Evolutionary conservation across 2,797 vertebrate genomes (phyloP), one percentile per base, ranked within the genome.

Genomic region (Manis crassicaudata): DNA sequence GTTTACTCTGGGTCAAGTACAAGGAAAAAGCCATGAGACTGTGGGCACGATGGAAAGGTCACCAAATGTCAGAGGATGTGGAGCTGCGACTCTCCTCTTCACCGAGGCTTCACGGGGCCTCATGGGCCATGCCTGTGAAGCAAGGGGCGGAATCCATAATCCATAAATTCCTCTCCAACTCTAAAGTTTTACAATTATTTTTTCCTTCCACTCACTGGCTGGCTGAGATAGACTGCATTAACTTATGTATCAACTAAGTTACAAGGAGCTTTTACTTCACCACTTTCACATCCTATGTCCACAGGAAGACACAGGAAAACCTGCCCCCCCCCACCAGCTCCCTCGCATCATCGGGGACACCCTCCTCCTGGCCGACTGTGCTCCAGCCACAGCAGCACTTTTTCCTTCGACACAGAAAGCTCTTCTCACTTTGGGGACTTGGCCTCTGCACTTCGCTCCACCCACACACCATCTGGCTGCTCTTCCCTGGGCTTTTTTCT

Each of bases 141-240:
- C 50, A 70, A 86, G 46, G 54, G 16, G 0, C 63, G 20, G 16
- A 54, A 11, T 21, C 58, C 63, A 43, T 67, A 88, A 72, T 25
- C 16, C 23, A 32, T 23, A 83, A 40, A 65, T n/a, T 46, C 9
- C 23, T n/a, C 13, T 87, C n/a, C 18, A 32, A 18, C 70, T 83
- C 80, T 87, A 80, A 92, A 77, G 58, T 79, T 72, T 35, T 88
- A n/a, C 32, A 37, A 70, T 40, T 70, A 16, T 62, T 13, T 16
- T 92, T 87, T 90, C 92, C 62, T 94, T 73, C 12, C 10, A 56
- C 35, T 68, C 72, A 40, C 40, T 80, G 29, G 70, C 37, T 94
- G 35, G 29, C 32, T 13, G 52, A 82, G 81, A 40, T 63, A 52
- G 14, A 60, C 17, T 72, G 6, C 14, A 56, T 50, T 95, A 58